Percentiles rank a stretch among this genome's conserved stretches.
phyloP scores from a whole-genome alignment of 2,113 vertebrate genomes.

The Diadophis punctatus region DNA sequence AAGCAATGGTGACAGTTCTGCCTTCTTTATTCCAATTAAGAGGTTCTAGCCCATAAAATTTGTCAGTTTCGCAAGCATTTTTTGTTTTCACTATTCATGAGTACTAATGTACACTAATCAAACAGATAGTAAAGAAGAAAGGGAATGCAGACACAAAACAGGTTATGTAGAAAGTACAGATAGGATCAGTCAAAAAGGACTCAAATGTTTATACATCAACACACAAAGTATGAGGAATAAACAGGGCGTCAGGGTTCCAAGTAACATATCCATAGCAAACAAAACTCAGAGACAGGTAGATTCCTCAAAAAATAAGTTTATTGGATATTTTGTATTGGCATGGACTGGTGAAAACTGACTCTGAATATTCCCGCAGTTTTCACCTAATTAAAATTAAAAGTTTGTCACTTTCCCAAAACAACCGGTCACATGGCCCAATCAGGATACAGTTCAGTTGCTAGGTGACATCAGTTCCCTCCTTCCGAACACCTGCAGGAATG shows the following conservation, averaged over 20 bases:
- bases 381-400: too few relatives aligned
- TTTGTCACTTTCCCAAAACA: too few relatives aligned
- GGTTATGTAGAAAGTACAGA: background rate
- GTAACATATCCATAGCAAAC: too few relatives aligned
- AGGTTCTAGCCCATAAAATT: background rate
- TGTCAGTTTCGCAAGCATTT: background rate
- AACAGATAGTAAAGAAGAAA: background rate
- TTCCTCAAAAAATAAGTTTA: too few relatives aligned
- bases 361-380: too few relatives aligned
- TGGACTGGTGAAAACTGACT: too few relatives aligned
- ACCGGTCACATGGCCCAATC: too few relatives aligned
- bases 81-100: background rate
- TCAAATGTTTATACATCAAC: background rate
- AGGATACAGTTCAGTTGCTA: too few relatives aligned
- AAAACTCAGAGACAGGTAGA: too few relatives aligned
- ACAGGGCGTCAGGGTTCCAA: background rate
- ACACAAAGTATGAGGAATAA: background rate
- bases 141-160: background rate
- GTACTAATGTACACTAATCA: background rate
- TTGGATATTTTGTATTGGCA: too few relatives aligned
- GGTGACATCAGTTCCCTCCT: too few relatives aligned
- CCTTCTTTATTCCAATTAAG: background rate
- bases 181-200: background rate
- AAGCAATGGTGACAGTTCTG: background rate
- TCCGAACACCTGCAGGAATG: too few relatives aligned